A percentile compares a stretch with the other conserved stretches of the same genome.
Conservation (phyloP, 2,113 vertebrate species). For the Rhinoptilus africanus region DNA sequence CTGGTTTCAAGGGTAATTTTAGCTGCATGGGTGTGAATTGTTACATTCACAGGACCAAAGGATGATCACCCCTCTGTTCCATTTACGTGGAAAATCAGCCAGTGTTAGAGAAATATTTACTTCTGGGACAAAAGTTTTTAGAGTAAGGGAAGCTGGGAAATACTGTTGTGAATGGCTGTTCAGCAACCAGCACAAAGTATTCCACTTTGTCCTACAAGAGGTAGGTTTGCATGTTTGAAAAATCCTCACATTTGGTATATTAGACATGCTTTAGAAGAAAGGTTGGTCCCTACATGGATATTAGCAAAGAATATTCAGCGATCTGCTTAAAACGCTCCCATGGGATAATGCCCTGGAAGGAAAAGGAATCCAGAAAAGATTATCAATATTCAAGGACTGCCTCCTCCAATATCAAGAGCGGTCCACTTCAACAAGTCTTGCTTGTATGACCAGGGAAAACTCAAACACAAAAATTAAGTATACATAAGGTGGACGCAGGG, state of each 20-base stretch:
- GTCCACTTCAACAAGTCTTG: background rate
- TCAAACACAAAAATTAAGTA: background rate
- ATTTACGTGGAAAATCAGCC: background rate
- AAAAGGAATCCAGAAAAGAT: background rate
- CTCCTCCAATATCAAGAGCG: background rate
- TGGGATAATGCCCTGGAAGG: background rate
- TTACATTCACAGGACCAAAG: background rate
- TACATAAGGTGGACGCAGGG: background rate
- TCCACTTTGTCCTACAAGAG: background rate
- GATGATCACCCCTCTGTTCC: background rate
- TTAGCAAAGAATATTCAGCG: background rate
- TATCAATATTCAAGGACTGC: background rate
- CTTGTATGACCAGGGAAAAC: background rate
- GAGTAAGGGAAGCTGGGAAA: background rate
- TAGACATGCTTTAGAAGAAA: background rate
- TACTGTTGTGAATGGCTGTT: background rate
- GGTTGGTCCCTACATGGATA: background rate
- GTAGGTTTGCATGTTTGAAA: background rate
- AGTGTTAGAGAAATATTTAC: background rate
- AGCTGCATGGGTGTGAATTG: background rate
- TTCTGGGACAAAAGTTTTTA: background rate
- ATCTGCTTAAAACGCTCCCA: background rate
- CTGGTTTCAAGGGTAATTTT: background rate
- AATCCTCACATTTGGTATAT: background rate
- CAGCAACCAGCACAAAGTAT: background rate